Conservation (phyloP, 2,113 vertebrate genomes). For the Aegotheles bennettii region DNA sequence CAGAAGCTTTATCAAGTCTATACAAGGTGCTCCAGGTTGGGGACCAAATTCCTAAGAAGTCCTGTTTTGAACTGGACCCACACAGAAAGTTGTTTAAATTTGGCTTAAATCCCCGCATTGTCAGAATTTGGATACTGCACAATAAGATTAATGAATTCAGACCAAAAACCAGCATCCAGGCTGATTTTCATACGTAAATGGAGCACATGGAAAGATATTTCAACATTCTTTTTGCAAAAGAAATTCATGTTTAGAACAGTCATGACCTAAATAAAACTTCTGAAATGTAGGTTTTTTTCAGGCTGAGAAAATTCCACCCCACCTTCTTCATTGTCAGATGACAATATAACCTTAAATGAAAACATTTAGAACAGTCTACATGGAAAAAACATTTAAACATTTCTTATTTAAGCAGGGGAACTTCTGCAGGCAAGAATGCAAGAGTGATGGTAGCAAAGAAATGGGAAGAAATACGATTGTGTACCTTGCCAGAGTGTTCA, state of each 20-base stretch:
- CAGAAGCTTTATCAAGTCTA: neutral
- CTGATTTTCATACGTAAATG: neutral
- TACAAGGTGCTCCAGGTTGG: neutral
- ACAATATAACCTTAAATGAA: neutral
- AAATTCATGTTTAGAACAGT: neutral
- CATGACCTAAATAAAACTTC: neutral
- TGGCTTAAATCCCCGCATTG: neutral
- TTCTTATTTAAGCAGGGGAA: neutral
- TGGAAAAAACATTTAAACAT: neutral
- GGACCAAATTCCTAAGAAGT: neutral
- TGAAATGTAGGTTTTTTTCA: neutral
- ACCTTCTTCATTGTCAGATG: neutral
- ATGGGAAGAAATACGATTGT: neutral
- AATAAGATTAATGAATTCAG: neutral
- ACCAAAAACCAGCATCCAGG: neutral
- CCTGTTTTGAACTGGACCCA: neutral
- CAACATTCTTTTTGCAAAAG: neutral
- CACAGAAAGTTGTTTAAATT: neutral
- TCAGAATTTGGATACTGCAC: neutral
- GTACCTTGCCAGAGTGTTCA: neutral
- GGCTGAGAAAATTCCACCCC: neutral
- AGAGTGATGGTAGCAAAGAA: neutral
- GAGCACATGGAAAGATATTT: neutral
- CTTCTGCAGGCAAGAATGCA: neutral
- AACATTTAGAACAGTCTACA: neutral